Conservation (phyloP, 2,888 invertebrate genomes). For the Anthrax anthrax region DNA sequence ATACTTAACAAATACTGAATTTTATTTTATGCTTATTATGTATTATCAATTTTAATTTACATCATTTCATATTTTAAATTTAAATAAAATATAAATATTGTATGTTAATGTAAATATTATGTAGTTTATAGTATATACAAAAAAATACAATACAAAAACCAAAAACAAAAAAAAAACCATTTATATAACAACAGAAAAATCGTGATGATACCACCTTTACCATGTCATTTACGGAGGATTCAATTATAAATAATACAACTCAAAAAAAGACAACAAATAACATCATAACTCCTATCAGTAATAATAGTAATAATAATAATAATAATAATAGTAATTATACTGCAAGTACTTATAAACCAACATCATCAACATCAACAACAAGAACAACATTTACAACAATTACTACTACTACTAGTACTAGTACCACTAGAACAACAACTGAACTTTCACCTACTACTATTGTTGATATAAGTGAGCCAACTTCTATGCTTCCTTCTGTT, state of each 20-base stretch:
- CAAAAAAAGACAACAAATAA: conserved; percentile 17
- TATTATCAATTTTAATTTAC: too few relatives aligned
- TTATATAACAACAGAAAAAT: conserved; percentile 6
- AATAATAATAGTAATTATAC: not conserved
- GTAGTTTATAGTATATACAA: too few relatives aligned
- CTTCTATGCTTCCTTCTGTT: conserved; percentile 9
- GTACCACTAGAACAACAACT: conserved; percentile 1
- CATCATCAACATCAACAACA: not conserved
- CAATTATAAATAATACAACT: conserved; percentile 10
- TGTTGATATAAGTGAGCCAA: conserved; percentile 8
- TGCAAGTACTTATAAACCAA: too few relatives aligned
- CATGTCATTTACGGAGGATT: conserved; percentile 4
- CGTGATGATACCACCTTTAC: conserved; percentile 4
- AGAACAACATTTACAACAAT: not conserved
- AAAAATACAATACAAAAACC: too few relatives aligned
- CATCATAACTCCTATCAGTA: conserved; percentile 10
- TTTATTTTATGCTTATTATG: too few relatives aligned
- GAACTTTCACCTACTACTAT: conserved; percentile 5
- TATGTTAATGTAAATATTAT: too few relatives aligned
- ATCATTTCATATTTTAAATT: too few relatives aligned
- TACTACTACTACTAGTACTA: not conserved
- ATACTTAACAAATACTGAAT: too few relatives aligned
- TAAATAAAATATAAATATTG: too few relatives aligned
- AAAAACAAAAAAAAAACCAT: not conserved
- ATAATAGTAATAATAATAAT: not conserved